These are phyloP conservation scores for Xylota sylvarum DNA, from an alignment of 2,888 invertebrate genomes.

Conservation along the genomic window DNA sequence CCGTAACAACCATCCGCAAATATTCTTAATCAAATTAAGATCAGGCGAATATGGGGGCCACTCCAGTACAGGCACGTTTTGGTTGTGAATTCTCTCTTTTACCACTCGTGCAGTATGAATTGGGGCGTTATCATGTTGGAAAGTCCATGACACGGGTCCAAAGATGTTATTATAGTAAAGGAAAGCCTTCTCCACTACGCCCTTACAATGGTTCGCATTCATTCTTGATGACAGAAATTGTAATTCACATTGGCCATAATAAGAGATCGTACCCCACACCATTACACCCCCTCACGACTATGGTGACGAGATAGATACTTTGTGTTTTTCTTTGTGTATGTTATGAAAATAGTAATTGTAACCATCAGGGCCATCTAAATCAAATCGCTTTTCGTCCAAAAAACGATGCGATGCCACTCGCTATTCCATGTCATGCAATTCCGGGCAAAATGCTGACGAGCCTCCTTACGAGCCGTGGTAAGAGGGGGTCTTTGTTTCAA, in stretches of 20 bases:
- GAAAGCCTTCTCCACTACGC: not conserved
- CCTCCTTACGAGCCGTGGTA: too few relatives aligned
- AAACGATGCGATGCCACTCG: not conserved
- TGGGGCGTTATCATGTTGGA: too few relatives aligned
- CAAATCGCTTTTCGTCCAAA: too few relatives aligned
- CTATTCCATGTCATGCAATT: constrained; percentile 1
- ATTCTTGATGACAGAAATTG: not conserved
- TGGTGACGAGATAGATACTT: not conserved
- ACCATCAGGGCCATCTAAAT: too few relatives aligned
- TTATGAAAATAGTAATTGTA: not conserved
- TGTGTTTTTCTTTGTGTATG: not conserved
- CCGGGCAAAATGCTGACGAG: constrained; percentile 1
- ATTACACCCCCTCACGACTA: too few relatives aligned
- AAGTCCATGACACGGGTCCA: not conserved
- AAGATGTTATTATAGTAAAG: not conserved
- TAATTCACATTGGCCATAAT: not conserved
- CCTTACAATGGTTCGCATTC: not conserved
- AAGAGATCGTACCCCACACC: constrained; percentile 6
- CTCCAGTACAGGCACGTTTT: too few relatives aligned
- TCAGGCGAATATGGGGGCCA: constrained; percentile 53
- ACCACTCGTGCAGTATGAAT: too few relatives aligned
- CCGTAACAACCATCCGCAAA: too few relatives aligned
- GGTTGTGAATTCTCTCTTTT: too few relatives aligned
- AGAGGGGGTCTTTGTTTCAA: too few relatives aligned
- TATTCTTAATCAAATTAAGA: constrained; percentile 46